Conservation (phyloP, 2,888 invertebrate genomes). For the Fabriciana adippe region DNA sequence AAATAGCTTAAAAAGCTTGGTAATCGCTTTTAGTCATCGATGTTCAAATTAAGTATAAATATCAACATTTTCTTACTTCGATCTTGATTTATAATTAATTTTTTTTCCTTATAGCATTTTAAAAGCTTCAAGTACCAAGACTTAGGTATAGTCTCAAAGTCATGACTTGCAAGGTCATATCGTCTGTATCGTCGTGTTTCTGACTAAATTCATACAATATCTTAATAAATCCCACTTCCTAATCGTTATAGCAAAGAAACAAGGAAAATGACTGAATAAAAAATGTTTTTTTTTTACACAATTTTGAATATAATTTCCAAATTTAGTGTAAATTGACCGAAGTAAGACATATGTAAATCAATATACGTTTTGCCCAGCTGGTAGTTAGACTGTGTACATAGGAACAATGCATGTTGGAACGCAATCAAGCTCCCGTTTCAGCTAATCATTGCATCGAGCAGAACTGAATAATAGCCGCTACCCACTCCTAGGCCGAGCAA, state of each 20-base stretch:
- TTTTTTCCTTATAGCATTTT: not conserved
- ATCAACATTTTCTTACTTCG: not conserved
- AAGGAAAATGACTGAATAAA: too few species aligned
- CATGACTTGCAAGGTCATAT: not conserved
- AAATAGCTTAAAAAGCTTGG: not conserved
- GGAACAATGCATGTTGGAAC: conserved; percentile 38
- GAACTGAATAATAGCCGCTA: conserved; percentile 29
- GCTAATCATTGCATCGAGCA: conserved; percentile 35
- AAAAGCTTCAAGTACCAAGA: not conserved
- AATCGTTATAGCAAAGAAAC: too few species aligned
- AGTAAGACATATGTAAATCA: not conserved
- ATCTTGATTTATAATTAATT: not conserved
- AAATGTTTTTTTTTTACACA: too few species aligned
- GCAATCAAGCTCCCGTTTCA: conserved; percentile 38
- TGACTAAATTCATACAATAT: too few species aligned
- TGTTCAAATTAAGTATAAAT: conserved; percentile 14
- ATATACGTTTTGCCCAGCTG: not conserved
- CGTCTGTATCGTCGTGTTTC: too few species aligned
- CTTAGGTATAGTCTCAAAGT: not conserved
- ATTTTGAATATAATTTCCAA: too few species aligned
- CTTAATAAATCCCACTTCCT: too few species aligned
- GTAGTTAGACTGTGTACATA: conserved; percentile 1
- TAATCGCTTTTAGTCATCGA: conserved; percentile 10
- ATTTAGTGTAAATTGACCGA: too few species aligned
- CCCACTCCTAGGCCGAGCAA: conserved; percentile 18